Evolutionary conservation across 2,888 invertebrate genomes (phyloP), one percentile per base, ranked within the genome.

Genomic region (Adelphocoris suturalis): DNA sequence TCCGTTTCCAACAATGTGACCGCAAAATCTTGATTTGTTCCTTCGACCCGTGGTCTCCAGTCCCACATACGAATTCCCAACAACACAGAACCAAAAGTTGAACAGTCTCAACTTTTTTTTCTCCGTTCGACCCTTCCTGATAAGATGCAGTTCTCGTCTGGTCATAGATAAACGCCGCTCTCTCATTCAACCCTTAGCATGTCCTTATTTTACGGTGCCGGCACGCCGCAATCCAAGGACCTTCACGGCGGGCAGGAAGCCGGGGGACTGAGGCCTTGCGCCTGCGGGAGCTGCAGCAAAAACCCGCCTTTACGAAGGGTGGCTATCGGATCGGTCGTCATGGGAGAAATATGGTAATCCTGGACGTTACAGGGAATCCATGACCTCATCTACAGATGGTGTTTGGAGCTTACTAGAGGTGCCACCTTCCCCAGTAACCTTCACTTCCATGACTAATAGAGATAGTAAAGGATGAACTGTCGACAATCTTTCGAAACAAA

Each of bases 301-400:
- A 68, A 68, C 27, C 68, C 9, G 9, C 61, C 19, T 61, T 61
- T 9, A 11, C 52, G 16, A n/a, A 23, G 68, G 68, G 68, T 68
- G 68, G 68, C 19, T 68, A 52, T 68, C 23, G 68, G 27, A 27
- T 68, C 68, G 68, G 68, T 23, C 23, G 68, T 23, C 68, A 23
- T 68, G 68, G 68, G 68, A 68, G 68, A 68, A 68, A 68, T 68
- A 68, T 68, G 68, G 19, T 68, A 68, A 68, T 68, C 19, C 19
- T 19, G 23, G 68, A 68, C 68, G 68, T 68, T 23, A 68, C 68
- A 68, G 68, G 23, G 61, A 61, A 61, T n/a, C 57, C 57, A 57
- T 57, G 57, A n/a, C 57, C 57, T 23, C n/a, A 12, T 13, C 68
- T 27, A 27, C 13, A 12, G 68, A 12, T 13, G 23, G 23, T 0